Evolutionary conservation across 2,113 vertebrate genomes (phyloP), one percentile per base, ranked within the genome.

Genomic region (Cynopterus brachyotis): DNA sequence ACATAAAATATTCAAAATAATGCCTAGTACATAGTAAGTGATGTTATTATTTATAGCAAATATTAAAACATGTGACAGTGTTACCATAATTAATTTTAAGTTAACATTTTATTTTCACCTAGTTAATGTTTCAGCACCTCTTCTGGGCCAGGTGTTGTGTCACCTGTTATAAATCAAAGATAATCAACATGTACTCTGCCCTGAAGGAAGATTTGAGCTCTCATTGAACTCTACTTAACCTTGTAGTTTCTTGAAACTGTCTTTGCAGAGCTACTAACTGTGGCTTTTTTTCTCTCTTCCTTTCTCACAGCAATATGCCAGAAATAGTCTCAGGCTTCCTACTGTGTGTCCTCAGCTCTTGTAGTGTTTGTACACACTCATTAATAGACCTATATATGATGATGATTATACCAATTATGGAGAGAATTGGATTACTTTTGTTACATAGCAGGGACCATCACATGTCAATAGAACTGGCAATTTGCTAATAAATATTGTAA

Each of bases 91-190:
- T 79, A 79, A 59, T 79, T 69, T 82, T 90, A 89, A 87, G 53
- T 50, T 82, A 76, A 66, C 9, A 37, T 35, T 66, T 94, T 94
- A 64, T 87, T 95, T 91, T 62, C 79, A 42, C 53, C 5, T 35
- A 12, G 12, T 76, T 47, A 80, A 50, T 82, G 20, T 32, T 64
- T 81, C 53, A 30, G 60, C 17, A 83, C 67, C n/a, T 92, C 32
- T 11, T 47, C 19, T 17, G 19, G 6, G 19, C 12, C 42, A 89
- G 45, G 13, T 86, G 28, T 57, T 73, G 17, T 16, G 5, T 50
- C 28, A 83, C 35, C 22, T 73, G n/a, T n/a, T 88, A 47, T 40
- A 9, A 94, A 55, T 70, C 15, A 93, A 69, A 72, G 45, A 60
- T n/a, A 30, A 89, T 42, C 6, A 42, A 3, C 9, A 0, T 0